A percentile compares a stretch with the other conserved stretches of the same genome.
These are phyloP conservation scores for Anser brachyrhynchus DNA, from an alignment of 2,113 vertebrate species.

Conservation along the genomic window DNA sequence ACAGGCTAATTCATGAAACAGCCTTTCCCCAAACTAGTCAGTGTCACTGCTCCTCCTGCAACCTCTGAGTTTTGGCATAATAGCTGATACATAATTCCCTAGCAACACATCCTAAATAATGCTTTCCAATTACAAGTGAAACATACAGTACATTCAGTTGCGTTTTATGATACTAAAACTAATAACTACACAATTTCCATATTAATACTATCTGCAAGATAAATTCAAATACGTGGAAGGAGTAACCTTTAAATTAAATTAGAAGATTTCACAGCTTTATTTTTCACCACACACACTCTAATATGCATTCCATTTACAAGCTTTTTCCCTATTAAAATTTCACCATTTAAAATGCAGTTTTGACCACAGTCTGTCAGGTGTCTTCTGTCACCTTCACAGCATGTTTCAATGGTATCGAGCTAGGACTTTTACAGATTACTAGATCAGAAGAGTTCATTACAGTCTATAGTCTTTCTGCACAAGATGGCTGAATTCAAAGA, in stretches of 20 bases:
- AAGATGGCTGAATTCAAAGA: not conserved
- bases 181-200: not conserved
- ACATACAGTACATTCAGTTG: not conserved
- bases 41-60: fast-evolving
- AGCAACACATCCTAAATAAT: not conserved
- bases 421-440: not conserved
- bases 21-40: not conserved
- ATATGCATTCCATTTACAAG: not conserved
- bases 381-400: not conserved
- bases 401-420: not conserved
- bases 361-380: not conserved
- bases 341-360: not conserved
- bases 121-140: not conserved
- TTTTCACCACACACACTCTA: not conserved
- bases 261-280: not conserved
- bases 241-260: slow-evolving; percentile 3
- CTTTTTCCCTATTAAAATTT: not conserved
- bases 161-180: not conserved
- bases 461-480: not conserved
- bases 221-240: not conserved
- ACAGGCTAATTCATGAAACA: not conserved
- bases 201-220: not conserved
- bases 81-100: not conserved
- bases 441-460: not conserved
- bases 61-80: not conserved